Conservation (phyloP, 2,113 vertebrate genomes). For the Pongo pygmaeus region DNA sequence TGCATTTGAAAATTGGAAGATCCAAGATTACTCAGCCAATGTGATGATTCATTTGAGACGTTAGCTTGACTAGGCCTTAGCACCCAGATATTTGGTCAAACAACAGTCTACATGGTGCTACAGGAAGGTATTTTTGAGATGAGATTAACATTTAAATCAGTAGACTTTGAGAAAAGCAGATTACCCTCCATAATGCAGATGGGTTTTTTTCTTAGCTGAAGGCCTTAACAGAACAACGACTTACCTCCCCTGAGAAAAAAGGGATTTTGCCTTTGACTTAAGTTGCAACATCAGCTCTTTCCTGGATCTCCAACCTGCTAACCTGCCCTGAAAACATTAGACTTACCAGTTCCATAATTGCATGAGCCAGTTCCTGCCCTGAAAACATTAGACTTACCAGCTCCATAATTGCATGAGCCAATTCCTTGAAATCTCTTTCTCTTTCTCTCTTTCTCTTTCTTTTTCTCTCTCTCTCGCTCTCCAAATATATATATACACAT, state of each 20-base stretch:
- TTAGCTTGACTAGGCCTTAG: background rate
- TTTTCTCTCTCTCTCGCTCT: background rate
- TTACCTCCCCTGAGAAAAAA: background rate
- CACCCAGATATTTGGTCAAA: background rate
- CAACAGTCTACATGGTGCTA: background rate
- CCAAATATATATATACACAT: too few species aligned
- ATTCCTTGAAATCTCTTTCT: background rate
- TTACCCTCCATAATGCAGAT: background rate
- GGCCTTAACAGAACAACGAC: background rate
- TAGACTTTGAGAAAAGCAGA: background rate
- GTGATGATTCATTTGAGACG: background rate
- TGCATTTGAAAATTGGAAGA: background rate
- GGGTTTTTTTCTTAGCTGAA: background rate
- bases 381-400: too few species aligned
- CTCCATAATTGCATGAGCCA: fast-evolving
- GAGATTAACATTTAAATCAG: background rate
- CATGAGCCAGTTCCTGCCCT: background rate
- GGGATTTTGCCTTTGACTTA: background rate
- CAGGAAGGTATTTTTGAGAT: background rate
- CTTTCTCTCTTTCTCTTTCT: background rate
- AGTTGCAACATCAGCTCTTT: background rate
- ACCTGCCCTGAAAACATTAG: background rate
- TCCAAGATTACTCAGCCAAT: background rate
- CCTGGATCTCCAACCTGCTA: background rate
- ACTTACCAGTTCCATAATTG: background rate